Evolutionary conservation across 1,140 invertebrate genomes (phyloP), one percentile per base, ranked within the genome.

Genomic region (Temnothorax longispinosus): DNA sequence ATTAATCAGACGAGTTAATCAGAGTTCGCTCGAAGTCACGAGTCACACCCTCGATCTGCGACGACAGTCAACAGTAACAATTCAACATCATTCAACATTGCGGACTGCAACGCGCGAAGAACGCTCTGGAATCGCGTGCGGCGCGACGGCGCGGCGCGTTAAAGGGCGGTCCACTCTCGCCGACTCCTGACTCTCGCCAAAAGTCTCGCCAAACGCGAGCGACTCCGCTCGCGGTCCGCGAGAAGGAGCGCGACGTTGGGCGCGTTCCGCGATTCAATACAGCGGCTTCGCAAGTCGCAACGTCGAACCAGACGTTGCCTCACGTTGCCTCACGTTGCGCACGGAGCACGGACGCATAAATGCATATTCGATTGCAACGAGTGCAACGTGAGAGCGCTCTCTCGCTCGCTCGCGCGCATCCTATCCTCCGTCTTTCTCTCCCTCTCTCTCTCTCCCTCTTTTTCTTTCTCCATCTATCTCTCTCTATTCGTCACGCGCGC

Each of bases 281-380:
- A 86, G 75, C 76, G 56, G n/a, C 15, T 91, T 67, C 64, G 38
- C 32, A 18, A 65, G 10, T 50, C 77, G 56, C 64, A 64, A 10
- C 27, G 89, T 88, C 84, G 78, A 88, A 84, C 54, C 56, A 47
- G 62, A 65, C 44, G 52, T 74, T 69, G 44, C 54, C 56, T 38
- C 52, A 65, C 44, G 52, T 74, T 69, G 44, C 54, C 56, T 38
- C 52, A 65, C 44, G 52, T 74, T 69, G 44, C 44, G 11, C 27
- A 4, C 10, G 50, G n/a, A 82, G 11, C 27, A 4, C 10, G 50
- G n/a, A 82, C 27, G 54, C 65, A 69, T 44, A 32, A 78, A 60
- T 74, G 60, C 38, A 90, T 62, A 69, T 41, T 50, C 56, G 54
- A 80, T 78, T 41, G 21, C 67, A 60, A 6, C 13, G 27, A 21